Conservation (phyloP, 1,140 invertebrate genomes). For the Eubasilissa regina region DNA sequence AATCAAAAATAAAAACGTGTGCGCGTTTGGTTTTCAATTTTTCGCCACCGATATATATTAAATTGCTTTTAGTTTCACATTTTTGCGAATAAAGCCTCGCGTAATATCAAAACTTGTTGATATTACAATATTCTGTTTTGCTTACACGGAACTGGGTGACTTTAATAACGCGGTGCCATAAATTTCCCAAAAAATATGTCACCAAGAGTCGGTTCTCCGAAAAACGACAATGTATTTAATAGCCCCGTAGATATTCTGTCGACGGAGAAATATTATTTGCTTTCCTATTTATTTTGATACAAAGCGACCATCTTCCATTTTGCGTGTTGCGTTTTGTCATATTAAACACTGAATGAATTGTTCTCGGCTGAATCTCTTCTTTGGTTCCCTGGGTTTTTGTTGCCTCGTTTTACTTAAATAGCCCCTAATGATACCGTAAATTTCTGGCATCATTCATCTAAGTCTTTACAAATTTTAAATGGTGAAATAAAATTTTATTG, state of each 20-base stretch:
- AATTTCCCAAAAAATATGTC: conserved; percentile 47
- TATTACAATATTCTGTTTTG: conserved; percentile 32
- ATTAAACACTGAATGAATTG: conserved; percentile 31
- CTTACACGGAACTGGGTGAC: not conserved
- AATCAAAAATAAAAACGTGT: not conserved
- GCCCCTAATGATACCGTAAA: conserved; percentile 30
- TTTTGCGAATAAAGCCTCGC: conserved; percentile 20
- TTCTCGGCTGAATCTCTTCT: conserved; percentile 15
- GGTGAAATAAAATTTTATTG: conserved; percentile 38
- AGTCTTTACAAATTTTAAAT: conserved; percentile 44
- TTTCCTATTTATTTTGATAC: conserved; percentile 36
- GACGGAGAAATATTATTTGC: conserved; percentile 39
- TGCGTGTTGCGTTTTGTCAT: conserved; percentile 42
- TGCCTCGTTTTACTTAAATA: conserved; percentile 24
- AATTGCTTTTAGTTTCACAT: conserved; percentile 36
- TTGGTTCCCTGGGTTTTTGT: conserved; percentile 5
- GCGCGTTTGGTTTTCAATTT: conserved; percentile 29
- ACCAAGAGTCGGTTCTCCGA: conserved; percentile 34
- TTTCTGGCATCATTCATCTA: conserved; percentile 23
- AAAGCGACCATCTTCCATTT: conserved; percentile 36
- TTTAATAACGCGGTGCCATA: conserved; percentile 40
- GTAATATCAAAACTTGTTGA: conserved; percentile 44
- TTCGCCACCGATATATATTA: conserved; percentile 15
- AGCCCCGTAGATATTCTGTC: conserved; percentile 9
- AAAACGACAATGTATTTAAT: conserved; percentile 48